phyloP scores from a whole-genome alignment of 2,797 vertebrate species.

The Hozukius guyotensis region DNA sequence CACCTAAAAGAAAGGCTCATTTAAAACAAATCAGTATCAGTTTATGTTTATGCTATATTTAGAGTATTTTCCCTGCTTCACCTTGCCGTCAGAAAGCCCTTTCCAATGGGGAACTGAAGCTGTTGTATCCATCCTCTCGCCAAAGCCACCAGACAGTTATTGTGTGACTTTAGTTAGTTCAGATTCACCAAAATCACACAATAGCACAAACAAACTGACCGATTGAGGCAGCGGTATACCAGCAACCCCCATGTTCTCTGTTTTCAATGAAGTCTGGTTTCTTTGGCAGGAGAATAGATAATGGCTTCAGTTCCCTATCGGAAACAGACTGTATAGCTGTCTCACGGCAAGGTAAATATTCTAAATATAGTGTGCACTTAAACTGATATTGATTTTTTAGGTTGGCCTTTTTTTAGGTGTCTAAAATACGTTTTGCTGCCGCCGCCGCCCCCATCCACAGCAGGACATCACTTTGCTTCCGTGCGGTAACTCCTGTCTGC shows the following conservation, averaged over 20 bases:
- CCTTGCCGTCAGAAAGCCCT: too few species aligned
- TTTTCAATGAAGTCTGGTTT: not conserved
- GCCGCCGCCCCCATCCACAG: not conserved
- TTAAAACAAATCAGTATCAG: not conserved
- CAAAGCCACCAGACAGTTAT: too few species aligned
- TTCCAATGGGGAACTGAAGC: not conserved
- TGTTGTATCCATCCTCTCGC: not conserved
- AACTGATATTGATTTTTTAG: not conserved
- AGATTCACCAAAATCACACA: too few species aligned
- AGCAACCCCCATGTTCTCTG: not conserved
- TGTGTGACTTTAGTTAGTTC: too few species aligned
- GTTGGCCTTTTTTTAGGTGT: not conserved
- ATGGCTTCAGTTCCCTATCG: not conserved
- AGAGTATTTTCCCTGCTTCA: too few species aligned
- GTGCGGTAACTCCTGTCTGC: not conserved
- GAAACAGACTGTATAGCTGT: not conserved
- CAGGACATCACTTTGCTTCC: not conserved
- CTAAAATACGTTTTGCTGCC: not conserved
- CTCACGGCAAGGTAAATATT: not conserved
- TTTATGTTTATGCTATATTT: too few species aligned
- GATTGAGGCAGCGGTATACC: too few species aligned
- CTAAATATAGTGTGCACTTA: not conserved
- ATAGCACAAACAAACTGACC: too few species aligned
- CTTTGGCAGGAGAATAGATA: not conserved
- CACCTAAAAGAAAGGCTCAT: not conserved